phyloP scores from a whole-genome alignment of 2,113 vertebrate species.

The Odocoileus virginianus region DNA sequence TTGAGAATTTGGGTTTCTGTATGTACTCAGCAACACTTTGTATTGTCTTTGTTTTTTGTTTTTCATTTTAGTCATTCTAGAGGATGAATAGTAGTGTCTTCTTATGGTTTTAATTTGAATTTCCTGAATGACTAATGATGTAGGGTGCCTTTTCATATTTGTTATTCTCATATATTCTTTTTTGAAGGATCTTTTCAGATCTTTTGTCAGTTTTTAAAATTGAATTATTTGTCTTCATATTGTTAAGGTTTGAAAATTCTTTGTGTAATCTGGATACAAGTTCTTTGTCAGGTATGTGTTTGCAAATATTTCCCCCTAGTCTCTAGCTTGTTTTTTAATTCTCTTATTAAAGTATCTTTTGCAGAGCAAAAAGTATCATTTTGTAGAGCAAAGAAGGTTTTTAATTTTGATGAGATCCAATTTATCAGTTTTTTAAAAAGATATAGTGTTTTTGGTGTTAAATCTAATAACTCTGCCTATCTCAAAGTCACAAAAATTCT shows the following conservation, averaged over 20 bases:
- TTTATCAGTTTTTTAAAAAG: not conserved
- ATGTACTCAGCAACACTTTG: not conserved
- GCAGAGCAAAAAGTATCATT: not conserved
- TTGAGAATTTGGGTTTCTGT: not conserved
- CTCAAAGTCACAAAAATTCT: slow-evolving; percentile 7
- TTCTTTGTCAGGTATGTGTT: slow-evolving; percentile 1
- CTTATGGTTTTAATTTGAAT: slow-evolving; percentile 32
- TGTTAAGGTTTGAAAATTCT: slow-evolving; percentile 35
- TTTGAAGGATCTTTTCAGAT: not conserved
- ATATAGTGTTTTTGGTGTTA: not conserved
- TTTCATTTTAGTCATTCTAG: not conserved
- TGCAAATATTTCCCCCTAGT: not conserved
- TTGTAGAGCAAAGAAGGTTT: not conserved
- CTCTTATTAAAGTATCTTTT: not conserved
- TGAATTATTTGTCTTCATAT: not conserved
- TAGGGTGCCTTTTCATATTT: not conserved
- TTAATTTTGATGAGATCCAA: slow-evolving; percentile 20
- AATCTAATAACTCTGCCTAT: not conserved
- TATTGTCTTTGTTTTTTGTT: not conserved
- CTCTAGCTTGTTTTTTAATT: not conserved
- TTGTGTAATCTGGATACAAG: not conserved
- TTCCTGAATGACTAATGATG: not conserved
- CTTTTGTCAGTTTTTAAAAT: slow-evolving; percentile 11
- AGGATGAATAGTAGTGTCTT: not conserved
- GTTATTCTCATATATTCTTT: not conserved